Base-by-base conservation (phyloP, 2,888 invertebrate genomes). In the Pollenia amentaria region DNA sequence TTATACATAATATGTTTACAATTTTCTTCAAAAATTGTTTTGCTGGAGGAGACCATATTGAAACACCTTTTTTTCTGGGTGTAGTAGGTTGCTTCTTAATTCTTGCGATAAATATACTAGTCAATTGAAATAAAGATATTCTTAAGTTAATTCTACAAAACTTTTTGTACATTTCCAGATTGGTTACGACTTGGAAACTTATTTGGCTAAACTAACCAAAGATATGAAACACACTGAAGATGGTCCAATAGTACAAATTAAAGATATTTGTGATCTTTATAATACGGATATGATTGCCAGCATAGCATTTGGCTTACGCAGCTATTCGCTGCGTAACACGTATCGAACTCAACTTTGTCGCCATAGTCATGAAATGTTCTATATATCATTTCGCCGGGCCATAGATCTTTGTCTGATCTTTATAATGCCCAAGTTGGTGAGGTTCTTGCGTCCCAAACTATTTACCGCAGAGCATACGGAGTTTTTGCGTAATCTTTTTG, bases 201-300 rank as follows among this genome's bases (percentile, higher is more conserved):
- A 92, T 84, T 84, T 93, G n/a, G 88, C 89, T 64, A 90, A 90
- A 0, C 85, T 93, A 16, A 91, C 90, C 40, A 88, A 90, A 14
- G 89, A 91, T 57, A 89, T 82, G 11, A 88, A 89, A 12, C 89
- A 85, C 3, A 87, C 88, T 88, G 89, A 70, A 12, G 85, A 90
- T 0, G 91, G 89, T 0, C 87, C 88, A 0, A 78, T 89, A 0
- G 90, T 91, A 4, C 92, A 93, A 83, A 88, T 93, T 10, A 92
- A 92, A 77, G 92, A 93, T 75, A 90, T 93, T 0, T 92, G 93
- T 67, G 92, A 93, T 57, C 90, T 92, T 0, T 93, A 93, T 48
- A 92, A 93, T 1, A 92, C 93, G 3, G 94, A 94, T 72, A 90
- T 94, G 79, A 94, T 94, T 46, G 94, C 93, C 4, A 93, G 93